phyloP scores from a whole-genome alignment of 2,888 invertebrate genomes.

The Volucella inflata region DNA sequence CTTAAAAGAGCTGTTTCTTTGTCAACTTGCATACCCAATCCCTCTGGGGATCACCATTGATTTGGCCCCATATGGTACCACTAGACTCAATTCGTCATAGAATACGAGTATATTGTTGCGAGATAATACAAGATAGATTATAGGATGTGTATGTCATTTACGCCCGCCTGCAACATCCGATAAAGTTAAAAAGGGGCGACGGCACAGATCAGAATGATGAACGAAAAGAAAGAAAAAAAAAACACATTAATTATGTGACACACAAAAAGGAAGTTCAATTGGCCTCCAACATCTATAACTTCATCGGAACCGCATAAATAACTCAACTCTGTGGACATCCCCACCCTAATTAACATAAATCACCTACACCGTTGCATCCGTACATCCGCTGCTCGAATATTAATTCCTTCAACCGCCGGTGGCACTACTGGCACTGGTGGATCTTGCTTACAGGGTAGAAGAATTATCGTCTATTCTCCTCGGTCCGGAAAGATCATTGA shows the following conservation, averaged over 20 bases:
- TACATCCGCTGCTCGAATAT: conserved; percentile 70
- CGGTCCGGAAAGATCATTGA: conserved; percentile 50
- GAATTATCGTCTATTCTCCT: conserved; percentile 14
- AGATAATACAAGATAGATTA: conserved; percentile 42
- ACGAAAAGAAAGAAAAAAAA: background rate
- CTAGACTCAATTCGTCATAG: conserved; percentile 51
- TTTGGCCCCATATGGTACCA: background rate
- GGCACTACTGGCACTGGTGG: conserved; percentile 15
- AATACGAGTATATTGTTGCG: background rate
- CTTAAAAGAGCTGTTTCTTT: no score
- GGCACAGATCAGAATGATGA: background rate
- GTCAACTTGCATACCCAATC: no score
- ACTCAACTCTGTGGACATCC: conserved; percentile 63
- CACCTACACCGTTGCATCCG: conserved; percentile 61
- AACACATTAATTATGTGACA: conserved; percentile 66
- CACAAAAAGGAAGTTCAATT: conserved; percentile 69
- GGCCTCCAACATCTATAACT: conserved; percentile 59
- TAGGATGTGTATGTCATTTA: conserved; percentile 29
- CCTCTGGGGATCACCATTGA: no score
- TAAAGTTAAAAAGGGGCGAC: background rate
- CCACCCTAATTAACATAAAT: conserved; percentile 74
- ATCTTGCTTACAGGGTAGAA: background rate
- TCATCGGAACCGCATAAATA: conserved; percentile 68
- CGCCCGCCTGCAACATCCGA: conserved; percentile 43
- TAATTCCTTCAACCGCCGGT: conserved; percentile 47